Conservation (phyloP, 2,888 invertebrate species). For the Hydrotaea diabolus region DNA sequence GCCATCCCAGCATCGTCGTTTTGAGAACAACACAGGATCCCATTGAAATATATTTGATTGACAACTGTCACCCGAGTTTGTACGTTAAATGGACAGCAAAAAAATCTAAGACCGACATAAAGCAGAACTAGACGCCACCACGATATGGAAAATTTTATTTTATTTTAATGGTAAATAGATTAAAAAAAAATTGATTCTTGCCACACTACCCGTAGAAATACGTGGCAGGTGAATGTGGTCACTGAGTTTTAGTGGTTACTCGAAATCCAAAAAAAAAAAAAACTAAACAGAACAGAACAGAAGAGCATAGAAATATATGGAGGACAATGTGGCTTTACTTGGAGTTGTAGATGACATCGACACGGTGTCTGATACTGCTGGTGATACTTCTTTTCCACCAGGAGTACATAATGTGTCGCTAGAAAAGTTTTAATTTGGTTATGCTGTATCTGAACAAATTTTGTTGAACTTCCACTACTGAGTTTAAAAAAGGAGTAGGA, state of each 20-base stretch:
- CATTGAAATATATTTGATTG: constrained; percentile 18
- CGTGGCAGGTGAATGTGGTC: constrained; percentile 2
- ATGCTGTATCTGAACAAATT: too few species aligned
- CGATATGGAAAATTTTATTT: neutral
- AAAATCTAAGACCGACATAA: neutral
- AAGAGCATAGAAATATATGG: neutral
- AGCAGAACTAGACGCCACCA: neutral
- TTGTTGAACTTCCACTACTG: too few species aligned
- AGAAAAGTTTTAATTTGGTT: too few species aligned
- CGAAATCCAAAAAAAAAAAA: neutral
- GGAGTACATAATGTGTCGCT: too few species aligned
- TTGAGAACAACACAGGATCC: neutral
- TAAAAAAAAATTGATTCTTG: neutral
- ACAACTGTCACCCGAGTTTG: constrained; percentile 10
- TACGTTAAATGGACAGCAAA: neutral
- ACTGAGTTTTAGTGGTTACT: neutral
- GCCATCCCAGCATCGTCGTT: too few species aligned
- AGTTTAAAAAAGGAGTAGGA: too few species aligned
- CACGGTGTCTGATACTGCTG: too few species aligned
- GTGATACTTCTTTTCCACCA: too few species aligned
- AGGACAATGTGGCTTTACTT: neutral
- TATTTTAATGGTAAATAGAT: constrained; percentile 7
- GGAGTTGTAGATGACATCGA: too few species aligned
- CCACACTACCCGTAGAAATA: neutral
- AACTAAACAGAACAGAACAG: neutral